Evolutionary conservation across 1,140 invertebrate genomes (phyloP).

Genomic region (Carposina sasakii): DNA sequence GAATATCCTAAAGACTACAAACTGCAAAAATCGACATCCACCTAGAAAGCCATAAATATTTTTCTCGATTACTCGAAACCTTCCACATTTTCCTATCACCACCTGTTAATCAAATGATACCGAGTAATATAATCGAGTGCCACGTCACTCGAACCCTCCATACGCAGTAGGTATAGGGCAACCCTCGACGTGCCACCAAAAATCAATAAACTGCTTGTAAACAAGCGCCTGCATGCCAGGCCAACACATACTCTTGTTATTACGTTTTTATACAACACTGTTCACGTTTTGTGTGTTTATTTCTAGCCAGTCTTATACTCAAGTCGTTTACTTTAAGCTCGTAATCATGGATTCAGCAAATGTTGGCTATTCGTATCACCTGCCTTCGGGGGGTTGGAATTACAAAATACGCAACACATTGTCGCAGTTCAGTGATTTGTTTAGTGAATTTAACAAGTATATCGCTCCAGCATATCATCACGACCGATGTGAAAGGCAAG

Average conservation of each 20-base stretch:
- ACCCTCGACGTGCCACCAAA: conserved; percentile 22
- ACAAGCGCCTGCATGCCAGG: conserved; percentile 49
- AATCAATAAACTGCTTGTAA: conserved; percentile 70
- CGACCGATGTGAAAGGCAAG: conserved; percentile 93
- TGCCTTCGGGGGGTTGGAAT: conserved; percentile 85
- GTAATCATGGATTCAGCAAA: conserved; percentile 73
- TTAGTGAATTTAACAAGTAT: conserved; percentile 96
- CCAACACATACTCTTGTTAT: conserved; percentile 41
- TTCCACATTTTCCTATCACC: too few species aligned
- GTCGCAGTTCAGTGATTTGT: conserved; percentile 93
- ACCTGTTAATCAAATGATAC: too few species aligned
- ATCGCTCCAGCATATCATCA: conserved; percentile 97
- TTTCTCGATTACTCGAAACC: too few species aligned
- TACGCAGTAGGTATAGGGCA: too few species aligned
- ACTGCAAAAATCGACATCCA: too few species aligned
- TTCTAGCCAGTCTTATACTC: conserved; percentile 30
- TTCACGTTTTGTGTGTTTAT: conserved; percentile 43
- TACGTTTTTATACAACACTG: conserved; percentile 31
- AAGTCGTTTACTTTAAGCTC: conserved; percentile 27
- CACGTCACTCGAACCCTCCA: background rate
- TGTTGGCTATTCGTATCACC: conserved; percentile 88
- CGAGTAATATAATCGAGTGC: background rate
- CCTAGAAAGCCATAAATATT: too few species aligned
- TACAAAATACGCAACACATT: conserved; percentile 84
- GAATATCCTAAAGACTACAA: too few species aligned